Base-by-base conservation (phyloP, 2,113 vertebrate genomes). In the Chionomys nivalis region DNA sequence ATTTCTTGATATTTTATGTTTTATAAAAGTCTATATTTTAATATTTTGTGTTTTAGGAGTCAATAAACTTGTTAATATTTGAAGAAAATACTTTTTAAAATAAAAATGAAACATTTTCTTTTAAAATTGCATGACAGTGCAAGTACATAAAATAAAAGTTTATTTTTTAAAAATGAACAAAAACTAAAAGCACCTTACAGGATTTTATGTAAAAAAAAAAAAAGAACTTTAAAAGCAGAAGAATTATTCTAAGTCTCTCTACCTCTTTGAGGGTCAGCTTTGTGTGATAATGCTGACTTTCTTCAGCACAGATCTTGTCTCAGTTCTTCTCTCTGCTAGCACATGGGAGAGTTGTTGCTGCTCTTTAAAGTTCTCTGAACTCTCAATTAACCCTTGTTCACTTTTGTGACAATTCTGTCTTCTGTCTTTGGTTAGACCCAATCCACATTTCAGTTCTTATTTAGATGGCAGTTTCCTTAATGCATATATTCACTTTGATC, bases 1-100 rank as follows among this genome's bases (percentile, higher is more conserved):
- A 26, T 96, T 97, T 86, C 36, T 93, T 89, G 16, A 91, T 93
- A 21, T 2, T 21, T 21, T 58, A 58, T 79, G 7, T 14, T 23
- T 92, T 96, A 58, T 58, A 58, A 21, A 79, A 58, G 16, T 21
- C 86, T 82, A n/a, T 47, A 73, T 44, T 79, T 86, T 55, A 44
- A 42, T 31, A 28, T 52, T n/a, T 55, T 58, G 16, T 58, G n/a
- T 52, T 55, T 36, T 55, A 21, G n/a, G 33, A 55, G 28, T 52
- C 28, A 63, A 14, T 13, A 24, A 31, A 44, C 11, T 42, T 91
- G 94, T 63, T 26, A 1, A 72, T 70, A 72, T 72, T 92, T 86
- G 65, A 83, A 72, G 58, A 65, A 91, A 1, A 11, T 91, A 65
- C 78, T 89, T 85, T 19, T 75, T 55, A 13, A 13, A 0, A 23